A percentile compares a stretch with the other conserved stretches of the same genome.
Evolutionary conservation across 2,888 invertebrate genomes (phyloP).

Genomic region (Caenorhabditis sp.): DNA sequence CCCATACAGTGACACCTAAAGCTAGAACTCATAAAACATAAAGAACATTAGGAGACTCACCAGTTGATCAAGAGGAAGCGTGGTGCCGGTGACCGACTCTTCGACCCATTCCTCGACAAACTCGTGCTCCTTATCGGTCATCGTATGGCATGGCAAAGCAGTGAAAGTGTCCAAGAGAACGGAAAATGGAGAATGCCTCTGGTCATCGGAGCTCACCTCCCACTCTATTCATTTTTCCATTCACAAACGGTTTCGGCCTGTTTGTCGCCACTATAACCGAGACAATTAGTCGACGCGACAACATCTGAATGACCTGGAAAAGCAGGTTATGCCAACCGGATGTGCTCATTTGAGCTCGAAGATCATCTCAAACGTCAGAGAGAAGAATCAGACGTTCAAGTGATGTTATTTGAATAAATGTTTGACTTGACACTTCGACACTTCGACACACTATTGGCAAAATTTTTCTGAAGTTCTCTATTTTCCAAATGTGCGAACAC

Average conservation of each 20-base stretch:
- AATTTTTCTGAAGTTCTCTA: too few relatives aligned
- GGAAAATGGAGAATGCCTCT: neutral
- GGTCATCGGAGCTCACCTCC: neutral
- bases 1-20: conserved; percentile 53
- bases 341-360: conserved; percentile 2
- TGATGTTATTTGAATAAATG: conserved; percentile 6
- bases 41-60: conserved; percentile 5
- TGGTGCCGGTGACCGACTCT: conserved; percentile 5
- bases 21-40: neutral
- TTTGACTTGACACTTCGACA: too few relatives aligned
- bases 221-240: conserved; percentile 1
- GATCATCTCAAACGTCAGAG: too few relatives aligned
- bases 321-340: conserved; percentile 8
- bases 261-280: conserved; percentile 13
- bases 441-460: too few relatives aligned
- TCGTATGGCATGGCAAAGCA: neutral
- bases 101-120: conserved; percentile 46
- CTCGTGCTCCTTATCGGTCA: conserved; percentile 30
- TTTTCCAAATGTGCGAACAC: too few relatives aligned
- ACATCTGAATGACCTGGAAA: conserved; percentile 28
- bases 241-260: conserved; percentile 22
- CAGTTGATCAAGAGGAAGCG: conserved; percentile 35
- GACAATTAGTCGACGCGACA: conserved; percentile 24
- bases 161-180: neutral
- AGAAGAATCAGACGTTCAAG: conserved; percentile 25